Evolutionary conservation across 1,140 invertebrate genomes (phyloP).

Genomic region (Tenebrio molitor): DNA sequence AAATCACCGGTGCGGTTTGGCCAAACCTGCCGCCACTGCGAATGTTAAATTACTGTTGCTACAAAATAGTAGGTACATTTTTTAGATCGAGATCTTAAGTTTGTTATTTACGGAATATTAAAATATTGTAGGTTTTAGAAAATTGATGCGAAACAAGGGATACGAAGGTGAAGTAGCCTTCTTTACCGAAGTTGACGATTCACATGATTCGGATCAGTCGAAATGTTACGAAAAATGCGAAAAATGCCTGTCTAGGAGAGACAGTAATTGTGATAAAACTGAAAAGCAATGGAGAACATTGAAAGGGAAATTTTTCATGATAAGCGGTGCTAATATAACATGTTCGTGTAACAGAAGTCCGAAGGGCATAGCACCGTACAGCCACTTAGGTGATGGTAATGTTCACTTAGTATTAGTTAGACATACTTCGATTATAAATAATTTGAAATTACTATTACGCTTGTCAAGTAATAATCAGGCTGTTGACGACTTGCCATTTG

Average conservation of each 20-base stretch:
- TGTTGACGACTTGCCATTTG: constrained; percentile 80
- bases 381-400: constrained; percentile 87
- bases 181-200: constrained; percentile 66
- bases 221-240: constrained; percentile 61
- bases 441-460: constrained; percentile 78
- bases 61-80: too few relatives aligned
- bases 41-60: too few relatives aligned
- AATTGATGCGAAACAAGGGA: constrained; percentile 77
- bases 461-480: constrained; percentile 71
- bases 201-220: constrained; percentile 44
- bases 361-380: constrained; percentile 82
- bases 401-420: constrained; percentile 83
- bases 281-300: constrained; percentile 72
- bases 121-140: constrained; percentile 79
- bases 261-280: constrained; percentile 49
- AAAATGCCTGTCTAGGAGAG: constrained; percentile 52
- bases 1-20: too few relatives aligned
- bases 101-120: too few relatives aligned
- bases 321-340: constrained; percentile 84
- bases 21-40: too few relatives aligned
- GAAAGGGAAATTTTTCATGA: constrained; percentile 82
- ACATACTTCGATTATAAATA: constrained; percentile 81
- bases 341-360: constrained; percentile 82
- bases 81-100: too few relatives aligned
- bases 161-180: constrained; percentile 80